Evolutionary conservation across 2,113 vertebrate genomes (phyloP).

Genomic region (Ptilorrhoa leucosticta): DNA sequence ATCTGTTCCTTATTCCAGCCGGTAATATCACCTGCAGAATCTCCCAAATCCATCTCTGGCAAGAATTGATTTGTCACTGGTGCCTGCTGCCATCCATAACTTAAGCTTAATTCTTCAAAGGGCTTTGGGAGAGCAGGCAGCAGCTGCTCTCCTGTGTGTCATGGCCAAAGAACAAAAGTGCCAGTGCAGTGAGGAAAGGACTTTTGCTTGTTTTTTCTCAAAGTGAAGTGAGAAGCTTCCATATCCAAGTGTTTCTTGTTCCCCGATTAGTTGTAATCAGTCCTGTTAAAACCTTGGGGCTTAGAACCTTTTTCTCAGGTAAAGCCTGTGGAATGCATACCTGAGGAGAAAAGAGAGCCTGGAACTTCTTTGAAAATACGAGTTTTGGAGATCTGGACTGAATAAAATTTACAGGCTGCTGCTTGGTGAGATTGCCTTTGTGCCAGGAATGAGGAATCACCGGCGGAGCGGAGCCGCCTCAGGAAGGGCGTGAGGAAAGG

Average conservation of each 20-base stretch:
- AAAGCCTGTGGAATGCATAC: background rate
- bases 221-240: background rate
- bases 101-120: background rate
- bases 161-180: background rate
- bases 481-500: background rate
- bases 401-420: background rate
- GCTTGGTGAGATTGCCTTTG: background rate
- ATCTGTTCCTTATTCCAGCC: background rate
- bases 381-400: background rate
- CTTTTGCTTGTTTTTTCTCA: background rate
- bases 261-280: background rate
- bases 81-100: background rate
- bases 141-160: background rate
- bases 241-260: background rate
- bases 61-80: conserved; percentile 6
- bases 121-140: background rate
- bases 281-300: background rate
- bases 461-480: background rate
- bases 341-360: background rate
- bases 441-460: background rate
- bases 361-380: background rate
- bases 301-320: background rate
- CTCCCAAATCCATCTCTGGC: conserved; percentile 25
- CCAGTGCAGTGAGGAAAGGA: background rate
- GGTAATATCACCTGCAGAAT: background rate